Evolutionary conservation across 2,888 invertebrate species (phyloP).

Genomic region (Cheilosia grossa): DNA sequence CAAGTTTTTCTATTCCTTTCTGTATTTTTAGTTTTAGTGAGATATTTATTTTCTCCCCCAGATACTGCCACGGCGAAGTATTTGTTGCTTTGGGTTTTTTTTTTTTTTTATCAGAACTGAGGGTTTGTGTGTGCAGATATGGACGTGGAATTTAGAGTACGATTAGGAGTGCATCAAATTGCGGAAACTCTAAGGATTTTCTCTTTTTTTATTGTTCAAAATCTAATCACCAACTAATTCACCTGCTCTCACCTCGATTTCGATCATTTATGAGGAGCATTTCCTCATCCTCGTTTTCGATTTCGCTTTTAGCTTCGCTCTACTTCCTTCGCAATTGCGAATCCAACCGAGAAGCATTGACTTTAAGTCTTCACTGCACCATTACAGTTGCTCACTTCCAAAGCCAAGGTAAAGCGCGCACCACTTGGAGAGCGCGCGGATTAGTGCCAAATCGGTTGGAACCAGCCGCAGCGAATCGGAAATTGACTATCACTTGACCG

Average conservation of each 20-base stretch:
- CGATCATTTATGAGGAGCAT: neutral
- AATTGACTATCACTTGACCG: conserved; percentile 42
- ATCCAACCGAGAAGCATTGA: conserved; percentile 14
- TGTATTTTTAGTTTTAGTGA: neutral
- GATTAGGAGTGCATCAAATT: too few relatives aligned
- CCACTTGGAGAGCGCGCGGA: neutral
- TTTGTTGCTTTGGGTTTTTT: neutral
- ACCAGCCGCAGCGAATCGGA: conserved; percentile 25
- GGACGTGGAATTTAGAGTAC: conserved; percentile 2
- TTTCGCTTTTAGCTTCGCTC: conserved; percentile 8
- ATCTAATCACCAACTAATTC: neutral
- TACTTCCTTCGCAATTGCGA: conserved; percentile 18
- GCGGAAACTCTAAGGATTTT: conserved; percentile 6
- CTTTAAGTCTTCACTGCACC: neutral
- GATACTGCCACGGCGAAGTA: conserved; percentile 18
- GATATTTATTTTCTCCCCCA: neutral
- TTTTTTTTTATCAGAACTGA: conserved; percentile 16
- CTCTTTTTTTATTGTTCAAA: neutral
- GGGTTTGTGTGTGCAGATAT: conserved; percentile 4
- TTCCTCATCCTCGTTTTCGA: conserved; percentile 5
- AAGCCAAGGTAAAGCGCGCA: conserved; percentile 28
- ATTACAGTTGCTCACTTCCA: neutral
- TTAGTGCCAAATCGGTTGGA: conserved; percentile 34
- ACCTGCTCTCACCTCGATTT: neutral
- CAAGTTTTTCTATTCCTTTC: neutral